These are phyloP conservation scores for Hydrolagus affinis DNA, from an alignment of 2,113 vertebrate species.

Conservation along the genomic window DNA sequence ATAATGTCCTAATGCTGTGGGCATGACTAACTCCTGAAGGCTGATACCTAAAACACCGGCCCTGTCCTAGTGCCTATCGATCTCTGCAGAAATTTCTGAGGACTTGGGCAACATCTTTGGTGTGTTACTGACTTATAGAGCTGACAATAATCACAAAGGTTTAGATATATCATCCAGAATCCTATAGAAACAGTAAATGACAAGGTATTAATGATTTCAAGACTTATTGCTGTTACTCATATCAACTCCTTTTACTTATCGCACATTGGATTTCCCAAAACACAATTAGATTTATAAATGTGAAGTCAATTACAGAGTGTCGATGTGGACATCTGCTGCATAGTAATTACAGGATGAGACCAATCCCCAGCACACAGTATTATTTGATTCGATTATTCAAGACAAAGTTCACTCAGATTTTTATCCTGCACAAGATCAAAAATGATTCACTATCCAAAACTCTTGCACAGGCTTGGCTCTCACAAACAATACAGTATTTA, in stretches of 20 bases:
- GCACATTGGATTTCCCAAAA: background rate
- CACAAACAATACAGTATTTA: background rate
- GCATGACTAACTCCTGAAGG: background rate
- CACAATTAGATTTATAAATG: background rate
- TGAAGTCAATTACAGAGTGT: background rate
- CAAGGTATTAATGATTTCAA: background rate
- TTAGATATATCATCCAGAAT: background rate
- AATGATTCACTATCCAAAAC: background rate
- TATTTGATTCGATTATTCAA: conserved; percentile 7
- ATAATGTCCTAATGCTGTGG: background rate
- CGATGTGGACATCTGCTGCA: background rate
- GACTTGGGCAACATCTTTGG: background rate
- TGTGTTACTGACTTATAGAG: background rate
- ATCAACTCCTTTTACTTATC: background rate
- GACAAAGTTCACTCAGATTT: background rate
- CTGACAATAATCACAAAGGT: background rate
- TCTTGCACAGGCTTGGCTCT: background rate
- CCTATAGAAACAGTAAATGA: background rate
- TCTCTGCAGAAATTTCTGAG: background rate
- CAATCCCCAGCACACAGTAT: background rate
- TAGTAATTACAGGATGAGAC: background rate
- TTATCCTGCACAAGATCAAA: background rate
- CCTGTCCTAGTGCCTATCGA: background rate
- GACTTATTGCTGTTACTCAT: background rate
- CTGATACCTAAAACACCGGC: background rate